A percentile compares a stretch with the other conserved stretches of the same genome.
Evolutionary conservation across 2,797 vertebrate species (phyloP).

Genomic region (Sciaenops ocellatus): DNA sequence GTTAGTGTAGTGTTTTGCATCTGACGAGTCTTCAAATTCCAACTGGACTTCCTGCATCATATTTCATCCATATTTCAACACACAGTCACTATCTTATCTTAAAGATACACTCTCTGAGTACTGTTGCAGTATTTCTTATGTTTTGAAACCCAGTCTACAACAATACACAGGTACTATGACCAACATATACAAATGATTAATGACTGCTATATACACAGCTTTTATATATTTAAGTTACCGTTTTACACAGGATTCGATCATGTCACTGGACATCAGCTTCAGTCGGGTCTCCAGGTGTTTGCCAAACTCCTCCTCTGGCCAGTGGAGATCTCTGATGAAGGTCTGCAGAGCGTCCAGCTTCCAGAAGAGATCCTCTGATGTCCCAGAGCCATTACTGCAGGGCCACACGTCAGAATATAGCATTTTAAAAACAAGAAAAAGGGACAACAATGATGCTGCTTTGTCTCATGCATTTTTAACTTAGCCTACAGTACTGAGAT

Average conservation of each 20-base stretch:
- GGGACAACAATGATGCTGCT: not conserved
- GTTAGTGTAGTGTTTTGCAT: not conserved
- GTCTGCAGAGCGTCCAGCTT: conserved; percentile 98
- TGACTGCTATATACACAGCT: not conserved
- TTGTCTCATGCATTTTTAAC: not conserved
- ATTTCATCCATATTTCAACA: not conserved
- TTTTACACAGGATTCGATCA: conserved; percentile 99
- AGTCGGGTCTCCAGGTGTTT: conserved; percentile 97
- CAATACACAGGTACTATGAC: too few species aligned
- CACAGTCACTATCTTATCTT: not conserved
- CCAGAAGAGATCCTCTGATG: conserved; percentile 99
- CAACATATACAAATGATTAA: not conserved
- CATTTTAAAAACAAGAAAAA: not conserved
- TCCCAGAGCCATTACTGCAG: conserved; percentile 95
- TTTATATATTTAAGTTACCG: conserved; percentile 80
- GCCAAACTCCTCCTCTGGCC: conserved; percentile 99
- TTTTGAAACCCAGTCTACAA: not conserved
- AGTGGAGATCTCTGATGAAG: conserved; percentile 98
- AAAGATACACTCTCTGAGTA: not conserved
- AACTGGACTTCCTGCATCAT: not conserved
- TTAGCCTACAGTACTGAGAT: not conserved
- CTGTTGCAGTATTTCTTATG: too few species aligned
- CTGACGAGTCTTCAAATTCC: not conserved
- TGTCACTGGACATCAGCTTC: conserved; percentile 99
- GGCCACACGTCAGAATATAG: conserved; percentile 21